These are phyloP conservation scores for Hanleya hanleyi DNA, from an alignment of 2,888 invertebrate genomes.

Conservation along the genomic window DNA sequence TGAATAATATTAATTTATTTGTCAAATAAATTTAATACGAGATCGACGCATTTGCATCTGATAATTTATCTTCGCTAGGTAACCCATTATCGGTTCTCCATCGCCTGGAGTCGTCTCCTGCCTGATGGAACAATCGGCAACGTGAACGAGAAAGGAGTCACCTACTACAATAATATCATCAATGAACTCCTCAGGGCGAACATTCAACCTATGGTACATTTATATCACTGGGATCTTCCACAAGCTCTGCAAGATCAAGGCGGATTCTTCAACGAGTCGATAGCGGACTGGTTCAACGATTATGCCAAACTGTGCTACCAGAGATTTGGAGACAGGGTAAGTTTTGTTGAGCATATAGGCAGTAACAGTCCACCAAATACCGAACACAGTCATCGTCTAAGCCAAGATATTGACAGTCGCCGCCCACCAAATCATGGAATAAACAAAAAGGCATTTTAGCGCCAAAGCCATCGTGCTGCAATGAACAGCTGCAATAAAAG, in stretches of 20 bases:
- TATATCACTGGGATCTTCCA: conserved; percentile 75
- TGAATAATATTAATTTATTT: too few relatives aligned
- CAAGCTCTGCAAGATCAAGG: conserved; percentile 71
- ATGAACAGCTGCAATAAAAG: too few relatives aligned
- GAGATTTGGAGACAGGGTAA: conserved; percentile 71
- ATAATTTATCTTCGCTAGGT: not conserved
- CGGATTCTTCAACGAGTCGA: conserved; percentile 64
- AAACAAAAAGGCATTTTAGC: too few relatives aligned
- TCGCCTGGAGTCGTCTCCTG: conserved; percentile 84
- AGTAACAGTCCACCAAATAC: too few relatives aligned
- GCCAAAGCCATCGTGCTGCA: too few relatives aligned
- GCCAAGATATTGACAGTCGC: too few relatives aligned
- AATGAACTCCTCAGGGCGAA: conserved; percentile 79
- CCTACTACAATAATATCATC: conserved; percentile 86
- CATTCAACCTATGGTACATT: conserved; percentile 79
- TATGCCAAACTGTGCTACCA: conserved; percentile 71
- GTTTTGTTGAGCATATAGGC: too few relatives aligned
- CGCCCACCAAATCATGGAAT: too few relatives aligned
- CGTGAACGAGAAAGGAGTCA: conserved; percentile 81
- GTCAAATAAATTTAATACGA: too few relatives aligned
- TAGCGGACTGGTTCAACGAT: conserved; percentile 67
- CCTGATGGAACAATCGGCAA: conserved; percentile 76
- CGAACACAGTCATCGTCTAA: too few relatives aligned
- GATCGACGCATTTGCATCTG: too few relatives aligned
- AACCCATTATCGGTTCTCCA: conserved; percentile 72